Evolutionary conservation across 2,888 invertebrate species (phyloP).

Genomic region (Idaea aversata): DNA sequence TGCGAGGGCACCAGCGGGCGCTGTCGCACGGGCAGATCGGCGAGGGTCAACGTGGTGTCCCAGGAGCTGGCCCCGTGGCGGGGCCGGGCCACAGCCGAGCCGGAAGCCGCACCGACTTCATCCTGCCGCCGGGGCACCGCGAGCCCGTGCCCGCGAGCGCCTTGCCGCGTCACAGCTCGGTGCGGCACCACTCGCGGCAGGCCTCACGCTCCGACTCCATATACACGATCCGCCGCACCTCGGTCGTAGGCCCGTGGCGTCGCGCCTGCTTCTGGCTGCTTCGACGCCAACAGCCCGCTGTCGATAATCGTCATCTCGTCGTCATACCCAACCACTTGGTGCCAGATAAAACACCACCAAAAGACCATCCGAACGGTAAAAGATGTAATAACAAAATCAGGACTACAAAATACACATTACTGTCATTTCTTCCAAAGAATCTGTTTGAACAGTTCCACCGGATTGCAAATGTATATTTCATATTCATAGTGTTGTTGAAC

Average conservation of each 20-base stretch:
- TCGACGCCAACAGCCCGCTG: constrained; percentile 81
- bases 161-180: constrained; percentile 71
- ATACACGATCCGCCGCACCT: constrained; percentile 89
- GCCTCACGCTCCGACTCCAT: constrained; percentile 94
- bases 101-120: constrained; percentile 93
- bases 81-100: constrained; percentile 88
- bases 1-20: constrained; percentile 90
- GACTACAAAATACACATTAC: constrained; percentile 96
- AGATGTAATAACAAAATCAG: constrained; percentile 92
- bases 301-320: constrained; percentile 85
- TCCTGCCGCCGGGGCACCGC: constrained; percentile 91
- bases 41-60: constrained; percentile 71
- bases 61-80: constrained; percentile 23
- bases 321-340: constrained; percentile 93
- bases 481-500: constrained; percentile 96
- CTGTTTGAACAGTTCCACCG: constrained; percentile 98
- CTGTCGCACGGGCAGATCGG: constrained; percentile 93
- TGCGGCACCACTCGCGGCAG: constrained; percentile 88
- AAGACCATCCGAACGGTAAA: constrained; percentile 91
- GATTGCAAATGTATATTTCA: constrained; percentile 98
- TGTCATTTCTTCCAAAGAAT: constrained; percentile 97
- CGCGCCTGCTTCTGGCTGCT: constrained; percentile 82
- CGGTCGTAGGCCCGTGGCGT: constrained; percentile 86
- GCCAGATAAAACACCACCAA: constrained; percentile 88
- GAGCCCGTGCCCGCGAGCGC: constrained; percentile 77